A percentile compares a stretch with the other conserved stretches of the same genome.
phyloP scores from a whole-genome alignment of 2,888 invertebrate genomes.

The Lasioglossum figueresi region DNA sequence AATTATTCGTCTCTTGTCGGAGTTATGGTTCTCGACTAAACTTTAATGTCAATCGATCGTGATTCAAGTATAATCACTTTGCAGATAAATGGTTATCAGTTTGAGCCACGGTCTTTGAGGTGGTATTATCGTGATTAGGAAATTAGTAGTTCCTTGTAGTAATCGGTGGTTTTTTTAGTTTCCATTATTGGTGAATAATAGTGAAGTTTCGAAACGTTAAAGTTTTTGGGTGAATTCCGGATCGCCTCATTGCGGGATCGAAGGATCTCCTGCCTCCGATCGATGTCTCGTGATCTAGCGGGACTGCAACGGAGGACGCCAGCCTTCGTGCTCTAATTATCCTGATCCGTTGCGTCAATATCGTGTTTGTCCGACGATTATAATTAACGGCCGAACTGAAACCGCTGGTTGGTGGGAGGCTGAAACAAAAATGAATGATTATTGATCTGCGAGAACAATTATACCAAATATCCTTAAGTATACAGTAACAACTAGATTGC shows the following conservation, averaged over 20 bases:
- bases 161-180: not conserved
- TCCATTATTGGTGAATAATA: not conserved
- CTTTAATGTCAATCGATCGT: not conserved
- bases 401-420: slow-evolving; percentile 16
- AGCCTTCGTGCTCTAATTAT: slow-evolving; percentile 42
- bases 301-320: slow-evolving; percentile 14
- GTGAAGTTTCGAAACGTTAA: not conserved
- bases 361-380: not conserved
- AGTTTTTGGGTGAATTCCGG: not conserved
- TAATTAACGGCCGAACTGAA: slow-evolving; percentile 15
- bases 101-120: not conserved
- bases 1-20: not conserved
- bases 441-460: not conserved
- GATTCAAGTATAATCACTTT: not conserved
- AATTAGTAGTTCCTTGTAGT: not conserved
- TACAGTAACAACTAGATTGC: no score
- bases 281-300: not conserved
- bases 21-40: not conserved
- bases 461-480: not conserved
- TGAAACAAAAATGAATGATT: slow-evolving; percentile 21
- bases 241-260: not conserved
- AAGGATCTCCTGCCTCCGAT: slow-evolving; percentile 7
- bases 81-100: not conserved
- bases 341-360: not conserved
- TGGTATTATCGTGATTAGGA: not conserved